A percentile compares a stretch with the other conserved stretches of the same genome.
Evolutionary conservation across 1,140 invertebrate genomes (phyloP).

Genomic region (Matsumurasca onukii): DNA sequence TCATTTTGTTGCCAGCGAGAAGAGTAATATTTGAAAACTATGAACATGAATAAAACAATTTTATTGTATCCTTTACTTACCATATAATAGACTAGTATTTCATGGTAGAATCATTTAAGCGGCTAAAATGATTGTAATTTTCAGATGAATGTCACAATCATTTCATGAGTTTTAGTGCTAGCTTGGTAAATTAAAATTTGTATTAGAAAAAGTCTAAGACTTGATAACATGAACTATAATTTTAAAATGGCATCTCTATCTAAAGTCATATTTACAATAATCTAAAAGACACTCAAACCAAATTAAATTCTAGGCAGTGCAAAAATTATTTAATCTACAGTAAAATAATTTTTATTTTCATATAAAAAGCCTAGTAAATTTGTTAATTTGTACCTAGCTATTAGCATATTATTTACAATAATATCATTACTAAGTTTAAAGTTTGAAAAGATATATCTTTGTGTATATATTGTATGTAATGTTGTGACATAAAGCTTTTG

Average conservation of each 20-base stretch:
- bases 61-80: neutral
- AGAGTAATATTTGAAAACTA: neutral
- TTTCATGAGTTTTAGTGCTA: neutral
- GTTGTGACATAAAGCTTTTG: constrained; percentile 4
- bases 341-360: neutral
- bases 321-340: constrained; percentile 11
- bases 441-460: constrained; percentile 10
- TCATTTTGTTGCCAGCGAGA: neutral
- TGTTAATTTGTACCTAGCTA: constrained; percentile 16
- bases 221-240: neutral
- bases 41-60: neutral
- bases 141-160: neutral
- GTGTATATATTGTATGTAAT: constrained; percentile 5
- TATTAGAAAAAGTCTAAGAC: neutral
- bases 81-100: neutral
- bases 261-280: neutral
- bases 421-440: constrained; percentile 1
- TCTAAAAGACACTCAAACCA: neutral
- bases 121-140: neutral
- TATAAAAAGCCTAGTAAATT: constrained; percentile 12
- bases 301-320: constrained; percentile 8
- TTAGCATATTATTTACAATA: constrained; percentile 16
- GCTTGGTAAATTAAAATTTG: neutral
- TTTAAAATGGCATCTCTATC: neutral
- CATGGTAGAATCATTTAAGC: neutral